Conservation (phyloP, 1,140 invertebrate species). For the Drosophila bipectinata region DNA sequence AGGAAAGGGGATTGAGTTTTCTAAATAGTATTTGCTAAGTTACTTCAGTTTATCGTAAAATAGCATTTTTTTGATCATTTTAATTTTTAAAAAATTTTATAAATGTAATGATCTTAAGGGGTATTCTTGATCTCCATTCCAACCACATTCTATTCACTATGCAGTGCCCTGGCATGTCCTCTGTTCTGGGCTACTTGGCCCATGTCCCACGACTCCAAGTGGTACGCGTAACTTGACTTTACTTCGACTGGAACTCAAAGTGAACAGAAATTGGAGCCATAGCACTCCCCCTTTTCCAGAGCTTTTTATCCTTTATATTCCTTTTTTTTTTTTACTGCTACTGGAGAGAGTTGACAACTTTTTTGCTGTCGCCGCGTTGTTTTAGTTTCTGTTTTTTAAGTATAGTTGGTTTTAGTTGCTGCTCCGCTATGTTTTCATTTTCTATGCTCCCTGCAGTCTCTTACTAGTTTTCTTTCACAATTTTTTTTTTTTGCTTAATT, state of each 20-base stretch:
- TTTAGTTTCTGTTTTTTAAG: conserved; percentile 75
- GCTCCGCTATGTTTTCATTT: conserved; percentile 52
- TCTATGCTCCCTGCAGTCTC: conserved; percentile 4
- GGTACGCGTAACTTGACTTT: conserved; percentile 70
- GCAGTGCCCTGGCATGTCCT: conserved; percentile 4
- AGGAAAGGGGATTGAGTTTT: not conserved
- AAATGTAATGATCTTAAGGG: not conserved
- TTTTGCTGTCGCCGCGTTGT: conserved; percentile 61
- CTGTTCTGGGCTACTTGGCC: conserved; percentile 51
- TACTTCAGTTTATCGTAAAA: no score
- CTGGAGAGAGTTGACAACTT: conserved; percentile 72
- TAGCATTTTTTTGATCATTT: no score
- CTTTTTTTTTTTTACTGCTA: conserved; percentile 16
- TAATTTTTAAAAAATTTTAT: not conserved
- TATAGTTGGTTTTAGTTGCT: conserved; percentile 71
- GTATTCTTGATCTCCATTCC: not conserved
- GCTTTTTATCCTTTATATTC: not conserved
- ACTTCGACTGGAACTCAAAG: conserved; percentile 47
- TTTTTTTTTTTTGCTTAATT: conserved; percentile 16
- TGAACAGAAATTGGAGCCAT: conserved; percentile 43
- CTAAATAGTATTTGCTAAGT: no score
- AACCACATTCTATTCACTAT: not conserved
- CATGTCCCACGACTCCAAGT: conserved; percentile 43
- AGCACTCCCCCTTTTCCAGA: conserved; percentile 12
- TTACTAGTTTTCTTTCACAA: conserved; percentile 8